Conservation (phyloP, 2,797 vertebrate genomes). For the Alca torda region DNA sequence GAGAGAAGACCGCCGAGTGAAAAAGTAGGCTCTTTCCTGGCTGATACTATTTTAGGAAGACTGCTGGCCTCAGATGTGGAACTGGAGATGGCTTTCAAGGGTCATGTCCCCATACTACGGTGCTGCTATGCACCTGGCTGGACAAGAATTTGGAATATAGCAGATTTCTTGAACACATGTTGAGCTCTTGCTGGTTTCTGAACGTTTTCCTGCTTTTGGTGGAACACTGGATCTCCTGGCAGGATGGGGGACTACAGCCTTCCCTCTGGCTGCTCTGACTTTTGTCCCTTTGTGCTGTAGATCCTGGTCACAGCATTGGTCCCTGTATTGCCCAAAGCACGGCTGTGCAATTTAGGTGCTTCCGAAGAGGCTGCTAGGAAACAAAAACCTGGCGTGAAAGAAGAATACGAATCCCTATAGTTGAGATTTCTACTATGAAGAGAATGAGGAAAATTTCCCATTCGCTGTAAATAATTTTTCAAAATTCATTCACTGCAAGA, state of each 20-base stretch:
- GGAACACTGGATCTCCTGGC: background rate
- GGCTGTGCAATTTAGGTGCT: background rate
- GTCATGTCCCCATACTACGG: accelerated
- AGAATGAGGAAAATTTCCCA: background rate
- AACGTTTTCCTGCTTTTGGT: background rate
- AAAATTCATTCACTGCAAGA: background rate
- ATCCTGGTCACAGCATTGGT: background rate
- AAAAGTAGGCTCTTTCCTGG: background rate
- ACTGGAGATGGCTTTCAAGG: background rate
- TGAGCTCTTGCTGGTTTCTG: background rate
- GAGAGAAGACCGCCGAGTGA: background rate
- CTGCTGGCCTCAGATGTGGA: background rate
- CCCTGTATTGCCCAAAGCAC: background rate
- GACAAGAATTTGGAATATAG: background rate
- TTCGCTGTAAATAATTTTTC: background rate
- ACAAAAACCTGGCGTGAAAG: background rate
- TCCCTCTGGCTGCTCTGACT: background rate
- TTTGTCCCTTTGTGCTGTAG: background rate
- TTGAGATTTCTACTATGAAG: background rate
- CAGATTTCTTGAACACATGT: background rate
- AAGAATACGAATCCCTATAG: background rate
- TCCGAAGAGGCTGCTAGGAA: background rate
- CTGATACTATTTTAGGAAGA: background rate
- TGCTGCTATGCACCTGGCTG: background rate
- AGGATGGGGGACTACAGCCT: background rate